Percentiles rank a stretch among this genome's conserved stretches.
Evolutionary conservation across 2,888 invertebrate genomes (phyloP).

Genomic region (Colostygia pectinataria): DNA sequence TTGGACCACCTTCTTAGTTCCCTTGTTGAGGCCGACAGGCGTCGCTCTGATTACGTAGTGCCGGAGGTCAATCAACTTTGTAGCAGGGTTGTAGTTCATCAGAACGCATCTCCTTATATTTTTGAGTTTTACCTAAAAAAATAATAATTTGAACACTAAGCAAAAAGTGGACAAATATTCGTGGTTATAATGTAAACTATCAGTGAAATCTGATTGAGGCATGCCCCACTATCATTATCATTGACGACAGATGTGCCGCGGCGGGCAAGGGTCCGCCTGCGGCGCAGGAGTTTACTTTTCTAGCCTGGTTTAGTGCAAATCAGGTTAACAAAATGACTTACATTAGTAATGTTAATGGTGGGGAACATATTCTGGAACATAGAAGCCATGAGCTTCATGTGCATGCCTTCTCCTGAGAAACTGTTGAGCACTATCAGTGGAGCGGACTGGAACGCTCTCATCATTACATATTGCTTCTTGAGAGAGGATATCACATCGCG

Average conservation of each 20-base stretch:
- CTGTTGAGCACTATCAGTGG: conserved; percentile 96
- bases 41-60: conserved; percentile 97
- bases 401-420: conserved; percentile 94
- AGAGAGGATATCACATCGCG: conserved; percentile 93
- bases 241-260: no score
- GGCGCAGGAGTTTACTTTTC: no score
- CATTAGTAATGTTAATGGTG: conserved; percentile 95
- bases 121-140: conserved; percentile 91
- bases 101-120: conserved; percentile 94
- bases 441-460: conserved; percentile 92
- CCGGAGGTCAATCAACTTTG: conserved; percentile 94
- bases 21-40: conserved; percentile 94
- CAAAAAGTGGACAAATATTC: no score
- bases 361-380: conserved; percentile 99
- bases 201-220: no score
- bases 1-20: conserved; percentile 95
- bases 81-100: conserved; percentile 93
- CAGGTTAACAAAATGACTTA: no score
- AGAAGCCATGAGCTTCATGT: conserved; percentile 95
- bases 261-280: no score
- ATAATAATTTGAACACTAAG: no score
- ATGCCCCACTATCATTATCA: no score
- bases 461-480: conserved; percentile 92
- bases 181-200: no score
- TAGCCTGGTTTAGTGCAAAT: no score